Percentiles rank a stretch among this genome's conserved stretches.
These are phyloP conservation scores for Scarus forsteni DNA, from an alignment of 2,797 vertebrate genomes.

Conservation along the genomic window DNA sequence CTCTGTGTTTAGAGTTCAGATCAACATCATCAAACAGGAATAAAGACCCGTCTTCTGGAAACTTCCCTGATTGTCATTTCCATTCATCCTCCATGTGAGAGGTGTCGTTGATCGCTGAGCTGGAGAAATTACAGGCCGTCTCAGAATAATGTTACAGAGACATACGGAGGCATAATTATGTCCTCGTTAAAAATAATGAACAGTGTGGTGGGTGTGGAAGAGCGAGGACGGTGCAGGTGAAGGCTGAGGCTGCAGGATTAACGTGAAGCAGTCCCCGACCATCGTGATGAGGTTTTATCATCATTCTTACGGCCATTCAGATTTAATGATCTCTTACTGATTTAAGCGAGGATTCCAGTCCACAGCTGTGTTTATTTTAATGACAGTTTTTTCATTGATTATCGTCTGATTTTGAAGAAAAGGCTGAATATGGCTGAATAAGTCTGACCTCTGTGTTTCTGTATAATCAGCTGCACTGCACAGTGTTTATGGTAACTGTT, in stretches of 20 bases:
- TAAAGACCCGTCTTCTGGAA: slow-evolving; percentile 51
- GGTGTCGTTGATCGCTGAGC: slow-evolving; percentile 63
- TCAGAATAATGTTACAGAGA: slow-evolving; percentile 36
- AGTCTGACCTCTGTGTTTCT: not conserved
- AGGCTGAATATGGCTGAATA: too few relatives aligned
- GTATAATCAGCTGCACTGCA: not conserved
- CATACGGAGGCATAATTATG: slow-evolving; percentile 45
- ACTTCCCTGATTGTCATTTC: slow-evolving; percentile 54
- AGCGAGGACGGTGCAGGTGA: slow-evolving; percentile 1
- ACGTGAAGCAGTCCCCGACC: not conserved
- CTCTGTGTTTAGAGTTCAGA: slow-evolving; percentile 56
- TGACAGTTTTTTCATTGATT: not conserved
- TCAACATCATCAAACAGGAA: slow-evolving; percentile 62
- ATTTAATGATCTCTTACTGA: too few relatives aligned
- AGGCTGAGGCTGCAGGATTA: not conserved
- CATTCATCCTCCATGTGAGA: slow-evolving; percentile 38
- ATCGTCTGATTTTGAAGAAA: not conserved
- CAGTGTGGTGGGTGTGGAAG: not conserved
- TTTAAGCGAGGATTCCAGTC: not conserved
- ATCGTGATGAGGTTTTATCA: not conserved
- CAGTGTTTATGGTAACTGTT: too few relatives aligned
- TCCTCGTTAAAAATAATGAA: slow-evolving; percentile 64
- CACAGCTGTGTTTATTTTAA: slow-evolving; percentile 18
- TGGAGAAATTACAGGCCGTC: slow-evolving; percentile 51
- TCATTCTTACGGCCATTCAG: too few relatives aligned